Conservation (phyloP, 2,888 invertebrate genomes). For the Theretra japonica region DNA sequence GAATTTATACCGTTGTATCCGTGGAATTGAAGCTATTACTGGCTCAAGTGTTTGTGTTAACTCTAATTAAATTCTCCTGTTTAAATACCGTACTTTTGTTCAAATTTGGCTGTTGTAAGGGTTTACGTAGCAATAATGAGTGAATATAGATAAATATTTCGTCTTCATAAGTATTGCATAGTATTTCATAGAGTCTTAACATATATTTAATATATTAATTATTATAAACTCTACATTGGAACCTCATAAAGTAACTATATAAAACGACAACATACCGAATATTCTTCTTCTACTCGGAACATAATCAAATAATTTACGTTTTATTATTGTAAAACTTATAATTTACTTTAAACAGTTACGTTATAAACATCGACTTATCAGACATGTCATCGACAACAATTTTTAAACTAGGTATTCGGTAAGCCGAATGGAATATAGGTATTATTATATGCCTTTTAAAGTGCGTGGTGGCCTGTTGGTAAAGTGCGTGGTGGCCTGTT, state of each 20-base stretch:
- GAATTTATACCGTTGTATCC: conserved; percentile 36
- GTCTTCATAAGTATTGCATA: no score
- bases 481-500: no score
- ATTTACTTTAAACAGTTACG: neutral
- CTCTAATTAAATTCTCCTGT: neutral
- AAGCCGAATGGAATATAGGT: neutral
- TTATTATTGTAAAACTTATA: neutral
- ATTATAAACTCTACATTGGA: no score
- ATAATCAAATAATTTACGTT: neutral
- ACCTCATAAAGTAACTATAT: no score
- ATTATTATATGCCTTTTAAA: neutral
- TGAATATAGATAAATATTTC: no score
- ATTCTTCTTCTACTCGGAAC: no score
- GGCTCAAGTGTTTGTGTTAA: neutral
- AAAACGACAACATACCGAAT: neutral
- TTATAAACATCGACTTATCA: neutral
- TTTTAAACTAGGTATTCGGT: no score
- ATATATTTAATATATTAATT: no score
- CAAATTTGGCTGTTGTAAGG: neutral
- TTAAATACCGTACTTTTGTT: neutral
- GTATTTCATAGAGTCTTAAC: no score
- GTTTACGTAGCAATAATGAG: no score
- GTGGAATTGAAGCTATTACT: conserved; percentile 37
- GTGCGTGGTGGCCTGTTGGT: no score
- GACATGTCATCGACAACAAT: neutral